Conservation (phyloP, 1,140 invertebrate species). For the Leptinotarsa undecemlineata region DNA sequence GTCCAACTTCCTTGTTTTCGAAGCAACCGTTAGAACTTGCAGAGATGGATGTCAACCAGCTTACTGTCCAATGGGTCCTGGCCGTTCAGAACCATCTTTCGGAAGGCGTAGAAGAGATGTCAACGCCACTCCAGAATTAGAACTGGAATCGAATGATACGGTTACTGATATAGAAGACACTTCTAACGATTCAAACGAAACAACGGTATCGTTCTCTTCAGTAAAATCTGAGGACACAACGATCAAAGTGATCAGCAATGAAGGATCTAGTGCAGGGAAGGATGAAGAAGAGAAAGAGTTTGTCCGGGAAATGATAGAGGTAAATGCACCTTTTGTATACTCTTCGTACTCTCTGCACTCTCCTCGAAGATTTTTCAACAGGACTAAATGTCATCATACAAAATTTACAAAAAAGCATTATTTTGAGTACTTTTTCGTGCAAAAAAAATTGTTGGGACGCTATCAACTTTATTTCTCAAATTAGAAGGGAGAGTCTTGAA, state of each 20-base stretch:
- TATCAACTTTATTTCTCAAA: no score
- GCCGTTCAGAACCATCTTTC: constrained; percentile 77
- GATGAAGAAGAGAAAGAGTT: constrained; percentile 67
- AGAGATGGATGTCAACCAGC: constrained; percentile 87
- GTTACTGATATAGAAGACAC: constrained; percentile 9
- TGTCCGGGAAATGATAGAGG: constrained; percentile 85
- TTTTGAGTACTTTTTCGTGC: no score
- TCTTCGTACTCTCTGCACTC: no score
- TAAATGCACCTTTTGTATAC: constrained; percentile 47
- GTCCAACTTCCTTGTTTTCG: constrained; percentile 91
- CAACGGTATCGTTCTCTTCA: constrained; percentile 28
- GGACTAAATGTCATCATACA: no score
- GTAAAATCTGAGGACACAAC: background rate
- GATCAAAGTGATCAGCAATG: constrained; percentile 58
- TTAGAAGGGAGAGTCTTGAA: no score
- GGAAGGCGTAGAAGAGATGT: constrained; percentile 68
- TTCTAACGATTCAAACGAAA: constrained; percentile 28
- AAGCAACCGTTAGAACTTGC: constrained; percentile 88
- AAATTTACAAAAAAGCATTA: no score
- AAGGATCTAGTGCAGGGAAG: constrained; percentile 33
- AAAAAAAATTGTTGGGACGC: no score
- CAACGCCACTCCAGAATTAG: constrained; percentile 55
- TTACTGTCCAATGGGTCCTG: constrained; percentile 65
- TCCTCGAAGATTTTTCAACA: no score
- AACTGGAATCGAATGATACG: constrained; percentile 27